phyloP scores from a whole-genome alignment of 2,797 vertebrate genomes.

The Sebastes itinus region DNA sequence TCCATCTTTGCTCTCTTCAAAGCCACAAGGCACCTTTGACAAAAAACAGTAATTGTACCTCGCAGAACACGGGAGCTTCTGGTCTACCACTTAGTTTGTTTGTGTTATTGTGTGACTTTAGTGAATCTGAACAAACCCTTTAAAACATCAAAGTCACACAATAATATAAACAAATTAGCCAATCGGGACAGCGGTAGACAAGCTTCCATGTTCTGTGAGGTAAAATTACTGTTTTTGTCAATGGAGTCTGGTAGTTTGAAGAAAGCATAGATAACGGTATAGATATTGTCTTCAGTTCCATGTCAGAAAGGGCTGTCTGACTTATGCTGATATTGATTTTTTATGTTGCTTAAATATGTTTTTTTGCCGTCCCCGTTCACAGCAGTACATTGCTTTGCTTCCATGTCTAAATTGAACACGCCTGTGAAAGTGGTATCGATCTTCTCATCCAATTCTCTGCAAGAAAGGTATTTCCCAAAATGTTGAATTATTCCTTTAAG shows the following conservation, averaged over 20 bases:
- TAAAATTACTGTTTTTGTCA: no score
- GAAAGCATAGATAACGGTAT: background rate
- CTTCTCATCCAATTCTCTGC: background rate
- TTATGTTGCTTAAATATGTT: background rate
- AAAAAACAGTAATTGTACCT: background rate
- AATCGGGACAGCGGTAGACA: no score
- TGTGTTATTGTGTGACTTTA: no score
- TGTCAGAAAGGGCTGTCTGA: background rate
- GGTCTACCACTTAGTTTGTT: no score
- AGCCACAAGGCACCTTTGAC: background rate
- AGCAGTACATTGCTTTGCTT: background rate
- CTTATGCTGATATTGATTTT: background rate
- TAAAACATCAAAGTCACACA: background rate
- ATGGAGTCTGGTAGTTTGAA: background rate
- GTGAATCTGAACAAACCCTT: no score
- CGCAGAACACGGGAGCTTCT: background rate
- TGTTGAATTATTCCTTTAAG: background rate
- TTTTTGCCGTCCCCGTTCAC: background rate
- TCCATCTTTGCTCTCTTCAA: background rate
- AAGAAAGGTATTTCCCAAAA: background rate
- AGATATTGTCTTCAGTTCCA: background rate
- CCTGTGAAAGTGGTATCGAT: background rate
- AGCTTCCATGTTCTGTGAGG: no score
- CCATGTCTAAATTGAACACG: background rate
- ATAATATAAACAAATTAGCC: background rate